A percentile compares a stretch with the other conserved stretches of the same genome.
phyloP scores from a whole-genome alignment of 1,140 invertebrate genomes.

The Lepidurus packardi region DNA sequence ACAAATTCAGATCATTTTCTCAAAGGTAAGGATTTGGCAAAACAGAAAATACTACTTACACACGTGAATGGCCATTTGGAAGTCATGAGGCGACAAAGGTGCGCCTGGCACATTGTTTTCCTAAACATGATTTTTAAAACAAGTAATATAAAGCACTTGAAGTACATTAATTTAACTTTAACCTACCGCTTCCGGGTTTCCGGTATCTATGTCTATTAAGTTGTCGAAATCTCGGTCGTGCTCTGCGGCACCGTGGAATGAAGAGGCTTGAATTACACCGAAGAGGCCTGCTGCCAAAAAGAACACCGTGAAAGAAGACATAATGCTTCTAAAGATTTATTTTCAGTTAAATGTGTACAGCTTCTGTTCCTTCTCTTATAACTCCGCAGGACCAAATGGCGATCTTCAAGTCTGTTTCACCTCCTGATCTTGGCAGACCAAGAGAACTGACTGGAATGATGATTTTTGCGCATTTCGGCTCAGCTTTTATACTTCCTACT shows the following conservation, averaged over 20 bases:
- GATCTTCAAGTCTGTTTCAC: background rate
- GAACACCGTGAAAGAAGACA: background rate
- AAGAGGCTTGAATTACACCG: background rate
- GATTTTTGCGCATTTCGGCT: background rate
- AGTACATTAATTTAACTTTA: background rate
- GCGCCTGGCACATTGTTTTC: background rate
- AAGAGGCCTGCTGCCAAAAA: background rate
- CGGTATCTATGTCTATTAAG: background rate
- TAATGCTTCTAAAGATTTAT: background rate
- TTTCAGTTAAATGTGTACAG: background rate
- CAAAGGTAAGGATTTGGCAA: background rate
- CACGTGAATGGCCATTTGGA: background rate
- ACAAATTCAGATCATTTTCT: background rate
- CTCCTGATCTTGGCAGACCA: background rate
- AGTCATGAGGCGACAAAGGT: background rate
- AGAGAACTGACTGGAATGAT: constrained; percentile 1
- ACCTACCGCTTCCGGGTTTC: background rate
- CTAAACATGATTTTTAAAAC: background rate
- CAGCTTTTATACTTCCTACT: background rate
- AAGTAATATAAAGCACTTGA: background rate
- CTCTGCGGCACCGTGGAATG: background rate
- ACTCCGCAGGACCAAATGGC: background rate
- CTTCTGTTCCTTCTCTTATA: background rate
- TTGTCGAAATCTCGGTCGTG: background rate
- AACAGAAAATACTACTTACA: background rate